Evolutionary conservation across 2,113 vertebrate genomes (phyloP).

Genomic region (Myrmophylax atrothorax): DNA sequence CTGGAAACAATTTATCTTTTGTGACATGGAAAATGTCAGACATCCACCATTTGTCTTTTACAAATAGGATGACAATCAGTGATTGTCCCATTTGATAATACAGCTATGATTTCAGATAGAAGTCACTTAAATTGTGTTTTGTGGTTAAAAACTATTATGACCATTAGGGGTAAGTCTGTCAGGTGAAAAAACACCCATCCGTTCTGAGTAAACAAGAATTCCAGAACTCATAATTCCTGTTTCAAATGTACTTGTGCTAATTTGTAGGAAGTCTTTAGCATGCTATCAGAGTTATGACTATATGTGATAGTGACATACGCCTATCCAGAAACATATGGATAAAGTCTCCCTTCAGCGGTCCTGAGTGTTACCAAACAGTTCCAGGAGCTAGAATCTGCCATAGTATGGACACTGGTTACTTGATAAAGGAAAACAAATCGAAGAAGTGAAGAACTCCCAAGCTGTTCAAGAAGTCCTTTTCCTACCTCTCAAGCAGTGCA

Average conservation of each 20-base stretch:
- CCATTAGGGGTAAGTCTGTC: neutral
- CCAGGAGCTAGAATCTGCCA: neutral
- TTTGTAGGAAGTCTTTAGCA: neutral
- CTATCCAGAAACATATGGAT: neutral
- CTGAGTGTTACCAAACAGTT: neutral
- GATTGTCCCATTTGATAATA: neutral
- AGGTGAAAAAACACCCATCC: neutral
- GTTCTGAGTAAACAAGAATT: neutral
- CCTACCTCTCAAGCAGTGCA: constrained; percentile 49
- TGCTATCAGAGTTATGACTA: neutral
- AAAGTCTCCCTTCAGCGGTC: constrained; percentile 22
- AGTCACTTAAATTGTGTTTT: neutral
- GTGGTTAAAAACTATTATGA: constrained; percentile 17
- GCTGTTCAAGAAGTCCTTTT: constrained; percentile 61
- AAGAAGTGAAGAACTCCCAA: constrained; percentile 20
- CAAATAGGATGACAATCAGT: neutral
- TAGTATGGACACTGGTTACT: neutral
- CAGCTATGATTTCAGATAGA: neutral
- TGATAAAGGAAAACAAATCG: constrained; percentile 10
- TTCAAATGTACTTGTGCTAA: neutral
- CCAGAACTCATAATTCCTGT: neutral
- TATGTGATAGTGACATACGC: neutral
- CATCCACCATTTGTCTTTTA: neutral
- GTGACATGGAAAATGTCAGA: neutral
- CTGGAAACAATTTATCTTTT: neutral